Evolutionary conservation across 2,888 invertebrate species (phyloP), one percentile per base, ranked within the genome.

Genomic region (Lycaena phlaeas): DNA sequence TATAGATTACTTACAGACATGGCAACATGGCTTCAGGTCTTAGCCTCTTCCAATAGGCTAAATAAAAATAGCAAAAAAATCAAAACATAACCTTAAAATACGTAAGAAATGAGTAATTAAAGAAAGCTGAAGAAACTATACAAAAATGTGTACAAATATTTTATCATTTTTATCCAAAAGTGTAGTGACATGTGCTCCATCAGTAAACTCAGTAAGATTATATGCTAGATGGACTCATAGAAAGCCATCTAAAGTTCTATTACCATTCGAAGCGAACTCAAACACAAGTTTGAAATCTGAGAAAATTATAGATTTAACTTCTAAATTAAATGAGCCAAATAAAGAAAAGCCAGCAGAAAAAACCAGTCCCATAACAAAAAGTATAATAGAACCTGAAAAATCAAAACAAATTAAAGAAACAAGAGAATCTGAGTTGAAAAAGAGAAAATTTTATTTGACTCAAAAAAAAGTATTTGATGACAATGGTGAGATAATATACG

Each of bases 401-500:
- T 49, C 56, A 5, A 61, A 56, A 43, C 60, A 66, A 51, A 59
- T 75, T 3, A 72, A 62, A 57, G 51, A 54, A 14, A 73, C 68
- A 50, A 65, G 66, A 46, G 60, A 71, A 38, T 61, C 65, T 38
- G 63, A 65, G 43, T 40, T 68, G 14, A 65, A 68, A 43, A 71
- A 72, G 48, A 62, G 59, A 38, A 67, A 68, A 39, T 68, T 74
- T 52, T 68, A 68, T 59, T 54, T 72, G 2, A 65, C 62, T 38
- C 64, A 79, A 52, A 57, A 75, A 52, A 86, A 86, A 54, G 74
- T 86, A 2, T 85, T 88, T 58, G 78, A 86, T 64, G 69, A 81
- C 42, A 73, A 84, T 42, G 85, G 86, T 41, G 84, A 87, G 52
- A 68, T 88, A 40, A 73, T 88, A 42, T 90, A 87, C 61, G 86